These are phyloP conservation scores for Steinernema hermaphroditum DNA, from an alignment of 2,888 invertebrate species.

Conservation along the genomic window DNA sequence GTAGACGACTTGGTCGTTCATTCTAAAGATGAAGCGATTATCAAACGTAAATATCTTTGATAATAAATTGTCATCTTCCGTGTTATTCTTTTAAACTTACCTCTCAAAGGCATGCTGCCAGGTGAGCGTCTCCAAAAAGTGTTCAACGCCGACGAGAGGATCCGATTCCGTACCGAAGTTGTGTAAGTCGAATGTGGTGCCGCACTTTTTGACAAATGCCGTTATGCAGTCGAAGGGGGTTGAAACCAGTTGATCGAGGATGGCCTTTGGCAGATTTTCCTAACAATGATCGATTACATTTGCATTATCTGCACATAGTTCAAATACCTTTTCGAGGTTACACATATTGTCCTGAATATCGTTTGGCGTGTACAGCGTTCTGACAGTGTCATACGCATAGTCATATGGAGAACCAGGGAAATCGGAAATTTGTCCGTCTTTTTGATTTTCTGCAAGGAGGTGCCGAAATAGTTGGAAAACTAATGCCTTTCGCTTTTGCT, in stretches of 20 bases:
- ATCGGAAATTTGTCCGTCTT: too few relatives aligned
- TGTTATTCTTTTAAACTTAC: too few relatives aligned
- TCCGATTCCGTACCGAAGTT: slow-evolving; percentile 2
- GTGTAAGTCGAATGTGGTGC: background rate
- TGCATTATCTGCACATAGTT: too few relatives aligned
- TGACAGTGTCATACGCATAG: background rate
- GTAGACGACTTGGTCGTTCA: slow-evolving; percentile 3
- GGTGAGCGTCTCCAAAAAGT: slow-evolving; percentile 3
- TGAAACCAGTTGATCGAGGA: background rate
- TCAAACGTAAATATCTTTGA: too few relatives aligned
- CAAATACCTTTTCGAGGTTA: too few relatives aligned
- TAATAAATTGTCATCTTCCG: too few relatives aligned
- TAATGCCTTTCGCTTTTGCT: background rate
- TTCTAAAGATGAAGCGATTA: too few relatives aligned
- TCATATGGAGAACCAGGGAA: background rate
- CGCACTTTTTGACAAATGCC: background rate
- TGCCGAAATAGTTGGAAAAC: background rate
- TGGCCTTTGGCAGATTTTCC: background rate
- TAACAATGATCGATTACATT: background rate
- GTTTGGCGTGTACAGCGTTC: slow-evolving; percentile 4
- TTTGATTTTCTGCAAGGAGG: too few relatives aligned
- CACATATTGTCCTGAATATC: too few relatives aligned
- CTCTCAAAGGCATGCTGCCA: slow-evolving; percentile 17
- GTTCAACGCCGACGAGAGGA: background rate
- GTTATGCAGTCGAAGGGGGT: background rate